Evolutionary conservation across 1,140 invertebrate genomes (phyloP), one percentile per base, ranked within the genome.

Genomic region (Trachelipus rathkii): DNA sequence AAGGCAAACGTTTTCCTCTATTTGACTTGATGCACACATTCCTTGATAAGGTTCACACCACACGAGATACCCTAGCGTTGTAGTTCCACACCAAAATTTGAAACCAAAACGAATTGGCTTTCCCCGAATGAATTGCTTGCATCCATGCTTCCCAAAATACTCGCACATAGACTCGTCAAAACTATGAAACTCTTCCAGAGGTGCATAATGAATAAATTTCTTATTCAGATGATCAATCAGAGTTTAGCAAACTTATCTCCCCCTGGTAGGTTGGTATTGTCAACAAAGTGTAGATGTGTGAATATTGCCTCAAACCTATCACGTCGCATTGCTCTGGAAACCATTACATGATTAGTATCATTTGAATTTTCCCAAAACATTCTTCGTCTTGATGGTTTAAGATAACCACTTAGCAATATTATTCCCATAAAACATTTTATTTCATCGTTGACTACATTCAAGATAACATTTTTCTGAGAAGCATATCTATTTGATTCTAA

Each of bases 91-190:
- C 71, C 71, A 72, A 44, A 72, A 10, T 72, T 72, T 72, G 45
- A 44, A 72, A 23, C 43, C 43, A n/a, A 72, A 72, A n/a, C 21
- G 43, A 45, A 72, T 72, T n/a, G 71, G 71, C 43, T 72, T 72
- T 15, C 71, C 71, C 10, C 43, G 33, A n/a, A 72, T 24, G 71
- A 72, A 72, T 72, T 72, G 19, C 43, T 72, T 44, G 43, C 71
- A 33, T n/a, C 71, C 71, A 45, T 44, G 71, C 43, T 72, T 72
- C n/a, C 71, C 71, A 21, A 72, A 72, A 45, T 72, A 72, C 71
- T 72, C 43, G 43, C 71, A 72, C 71, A 72, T 72, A 24, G 43
- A 72, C 71, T 33, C 71, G 43, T 72, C 71, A 72, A 72, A 72
- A 44, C 71, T 72, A 33, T 72, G 43, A n/a, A 24, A 24, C 43